A percentile compares a stretch with the other conserved stretches of the same genome.
Evolutionary conservation across 2,888 invertebrate species (phyloP).

Genomic region (Allacma fusca): DNA sequence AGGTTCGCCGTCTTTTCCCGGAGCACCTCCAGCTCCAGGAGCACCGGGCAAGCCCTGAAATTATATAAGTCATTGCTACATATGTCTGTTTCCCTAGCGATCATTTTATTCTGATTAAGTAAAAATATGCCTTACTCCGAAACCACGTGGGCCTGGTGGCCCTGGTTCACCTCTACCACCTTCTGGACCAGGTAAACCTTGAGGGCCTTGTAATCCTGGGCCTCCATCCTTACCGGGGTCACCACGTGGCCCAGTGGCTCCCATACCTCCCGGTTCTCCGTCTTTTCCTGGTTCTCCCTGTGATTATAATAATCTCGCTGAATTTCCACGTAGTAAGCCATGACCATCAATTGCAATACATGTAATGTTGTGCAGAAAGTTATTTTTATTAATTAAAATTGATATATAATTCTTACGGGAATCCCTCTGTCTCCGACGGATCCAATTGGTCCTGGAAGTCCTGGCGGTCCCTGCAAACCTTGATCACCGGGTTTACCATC

Average conservation of each 20-base stretch:
- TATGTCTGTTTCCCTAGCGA: too few species aligned
- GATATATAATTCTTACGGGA: constrained; percentile 67
- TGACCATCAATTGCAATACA: too few species aligned
- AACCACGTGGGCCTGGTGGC: constrained; percentile 79
- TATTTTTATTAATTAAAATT: background rate
- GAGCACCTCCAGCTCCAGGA: constrained; percentile 75
- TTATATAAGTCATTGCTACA: too few species aligned
- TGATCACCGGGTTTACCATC: constrained; percentile 87
- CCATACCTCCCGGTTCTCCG: constrained; percentile 78
- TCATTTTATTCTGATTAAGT: background rate
- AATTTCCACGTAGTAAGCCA: too few species aligned
- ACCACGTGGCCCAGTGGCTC: constrained; percentile 77
- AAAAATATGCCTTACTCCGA: constrained; percentile 70
- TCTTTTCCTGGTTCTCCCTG: constrained; percentile 83
- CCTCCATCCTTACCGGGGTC: constrained; percentile 70
- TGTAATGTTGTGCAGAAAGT: too few species aligned
- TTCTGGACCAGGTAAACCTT: constrained; percentile 74
- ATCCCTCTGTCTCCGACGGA: constrained; percentile 80
- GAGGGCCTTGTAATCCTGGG: constrained; percentile 66
- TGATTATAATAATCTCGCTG: background rate
- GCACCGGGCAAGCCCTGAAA: constrained; percentile 80
- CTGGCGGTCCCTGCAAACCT: constrained; percentile 82
- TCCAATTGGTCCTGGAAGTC: constrained; percentile 77
- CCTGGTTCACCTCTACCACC: constrained; percentile 82
- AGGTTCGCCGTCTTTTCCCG: constrained; percentile 81